Conservation (phyloP, 2,888 invertebrate species). For the Athalia cordata region DNA sequence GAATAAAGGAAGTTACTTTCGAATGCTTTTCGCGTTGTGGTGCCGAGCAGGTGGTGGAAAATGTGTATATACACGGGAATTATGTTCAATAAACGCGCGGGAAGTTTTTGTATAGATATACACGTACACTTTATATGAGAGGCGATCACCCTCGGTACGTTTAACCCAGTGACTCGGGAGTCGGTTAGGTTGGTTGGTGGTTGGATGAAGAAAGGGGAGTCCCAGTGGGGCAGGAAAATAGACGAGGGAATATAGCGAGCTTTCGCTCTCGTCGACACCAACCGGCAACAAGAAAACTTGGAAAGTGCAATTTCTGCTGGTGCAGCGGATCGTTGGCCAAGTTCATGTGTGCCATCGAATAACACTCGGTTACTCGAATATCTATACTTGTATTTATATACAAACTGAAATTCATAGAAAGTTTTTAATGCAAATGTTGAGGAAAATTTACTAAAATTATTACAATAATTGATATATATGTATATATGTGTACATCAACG, state of each 20-base stretch:
- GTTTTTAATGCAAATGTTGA: too few species aligned
- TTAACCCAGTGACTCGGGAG: constrained; percentile 40
- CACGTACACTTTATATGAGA: neutral
- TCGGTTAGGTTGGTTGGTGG: constrained; percentile 7
- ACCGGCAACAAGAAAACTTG: constrained; percentile 67
- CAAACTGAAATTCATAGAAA: too few species aligned
- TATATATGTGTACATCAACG: too few species aligned
- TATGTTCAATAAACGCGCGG: neutral
- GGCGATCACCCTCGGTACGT: constrained; percentile 24
- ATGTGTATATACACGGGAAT: too few species aligned
- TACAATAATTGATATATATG: too few species aligned
- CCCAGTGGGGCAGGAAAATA: constrained; percentile 65
- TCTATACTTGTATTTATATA: too few species aligned
- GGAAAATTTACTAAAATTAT: too few species aligned
- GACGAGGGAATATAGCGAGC: constrained; percentile 59
- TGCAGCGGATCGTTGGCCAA: constrained; percentile 63
- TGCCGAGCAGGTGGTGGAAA: too few species aligned
- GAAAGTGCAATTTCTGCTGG: constrained; percentile 51
- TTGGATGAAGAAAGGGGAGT: constrained; percentile 10
- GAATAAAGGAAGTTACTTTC: too few species aligned
- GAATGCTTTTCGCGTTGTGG: too few species aligned
- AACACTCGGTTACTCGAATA: too few species aligned
- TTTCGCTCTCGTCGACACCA: constrained; percentile 67
- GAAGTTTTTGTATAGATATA: constrained; percentile 10
- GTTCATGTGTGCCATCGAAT: constrained; percentile 62